Conservation (phyloP, 2,113 vertebrate species). For the Campylorhamphus procurvoides region DNA sequence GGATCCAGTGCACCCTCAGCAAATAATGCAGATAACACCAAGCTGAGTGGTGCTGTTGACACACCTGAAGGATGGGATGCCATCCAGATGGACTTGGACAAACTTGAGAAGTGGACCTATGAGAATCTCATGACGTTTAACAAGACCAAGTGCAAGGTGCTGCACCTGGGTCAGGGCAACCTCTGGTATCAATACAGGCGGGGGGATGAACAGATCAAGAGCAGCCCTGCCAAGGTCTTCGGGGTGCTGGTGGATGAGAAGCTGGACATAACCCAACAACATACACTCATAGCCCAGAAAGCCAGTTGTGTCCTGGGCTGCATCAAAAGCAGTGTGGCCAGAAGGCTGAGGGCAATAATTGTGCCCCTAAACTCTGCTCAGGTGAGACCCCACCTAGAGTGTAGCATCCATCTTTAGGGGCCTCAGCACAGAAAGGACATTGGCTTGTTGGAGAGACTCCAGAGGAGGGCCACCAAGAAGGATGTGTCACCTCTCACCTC, state of each 20-base stretch:
- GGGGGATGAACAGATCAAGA: no score
- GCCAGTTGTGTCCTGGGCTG: not conserved
- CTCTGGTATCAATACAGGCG: rapidly evolving
- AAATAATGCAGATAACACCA: not conserved
- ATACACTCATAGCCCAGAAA: not conserved
- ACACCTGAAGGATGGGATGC: not conserved
- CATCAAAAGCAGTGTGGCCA: rapidly evolving
- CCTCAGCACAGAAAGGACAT: not conserved
- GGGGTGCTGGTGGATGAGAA: not conserved
- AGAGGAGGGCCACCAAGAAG: not conserved
- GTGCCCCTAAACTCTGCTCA: not conserved
- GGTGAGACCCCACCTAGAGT: not conserved
- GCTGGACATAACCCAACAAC: not conserved
- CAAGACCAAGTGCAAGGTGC: not conserved
- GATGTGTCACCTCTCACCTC: not conserved
- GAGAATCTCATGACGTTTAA: not conserved
- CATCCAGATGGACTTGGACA: not conserved
- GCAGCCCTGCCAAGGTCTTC: not conserved
- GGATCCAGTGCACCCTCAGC: not conserved
- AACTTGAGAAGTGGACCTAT: not conserved
- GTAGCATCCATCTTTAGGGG: not conserved
- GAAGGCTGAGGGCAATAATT: not conserved
- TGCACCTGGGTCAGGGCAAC: not conserved
- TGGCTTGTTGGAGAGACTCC: rapidly evolving
- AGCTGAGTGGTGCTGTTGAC: rapidly evolving